Evolutionary conservation across 2,113 vertebrate species (phyloP).

Genomic region (Brachionichthys hirsutus): DNA sequence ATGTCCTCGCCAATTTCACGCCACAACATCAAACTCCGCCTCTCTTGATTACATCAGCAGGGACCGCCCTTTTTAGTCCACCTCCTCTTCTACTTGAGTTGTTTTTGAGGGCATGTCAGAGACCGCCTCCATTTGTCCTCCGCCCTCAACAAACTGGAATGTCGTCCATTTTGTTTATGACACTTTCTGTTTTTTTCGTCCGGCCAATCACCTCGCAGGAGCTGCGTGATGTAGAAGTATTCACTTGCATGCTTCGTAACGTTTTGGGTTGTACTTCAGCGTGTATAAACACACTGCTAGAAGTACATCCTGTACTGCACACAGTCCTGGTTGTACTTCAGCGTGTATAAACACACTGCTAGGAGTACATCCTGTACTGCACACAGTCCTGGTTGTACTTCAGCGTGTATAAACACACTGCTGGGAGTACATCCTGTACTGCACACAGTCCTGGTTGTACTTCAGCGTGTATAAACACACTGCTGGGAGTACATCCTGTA

Average conservation of each 20-base stretch:
- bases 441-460: too few relatives aligned
- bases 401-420: too few relatives aligned
- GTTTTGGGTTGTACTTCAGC: slow-evolving; percentile 30
- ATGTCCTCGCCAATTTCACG: neutral
- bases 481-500: too few relatives aligned
- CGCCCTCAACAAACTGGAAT: slow-evolving; percentile 84
- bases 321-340: slow-evolving; percentile 62
- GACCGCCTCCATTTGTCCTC: slow-evolving; percentile 46
- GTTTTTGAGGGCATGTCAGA: slow-evolving; percentile 83
- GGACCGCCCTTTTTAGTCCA: neutral
- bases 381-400: too few relatives aligned
- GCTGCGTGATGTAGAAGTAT: slow-evolving; percentile 19
- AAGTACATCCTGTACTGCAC: too few relatives aligned
- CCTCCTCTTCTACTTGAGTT: too few relatives aligned
- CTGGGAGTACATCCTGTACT: too few relatives aligned
- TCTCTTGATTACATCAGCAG: slow-evolving; percentile 16
- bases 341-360: too few relatives aligned
- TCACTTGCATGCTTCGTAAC: slow-evolving; percentile 57
- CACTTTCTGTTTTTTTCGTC: neutral
- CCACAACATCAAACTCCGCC: neutral
- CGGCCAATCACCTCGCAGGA: slow-evolving; percentile 21
- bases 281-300: too few relatives aligned
- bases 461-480: too few relatives aligned
- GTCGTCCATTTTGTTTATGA: slow-evolving; percentile 35
- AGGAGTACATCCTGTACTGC: too few relatives aligned